Base-by-base conservation (phyloP, 2,888 invertebrate species). In the Polietes domitor region DNA sequence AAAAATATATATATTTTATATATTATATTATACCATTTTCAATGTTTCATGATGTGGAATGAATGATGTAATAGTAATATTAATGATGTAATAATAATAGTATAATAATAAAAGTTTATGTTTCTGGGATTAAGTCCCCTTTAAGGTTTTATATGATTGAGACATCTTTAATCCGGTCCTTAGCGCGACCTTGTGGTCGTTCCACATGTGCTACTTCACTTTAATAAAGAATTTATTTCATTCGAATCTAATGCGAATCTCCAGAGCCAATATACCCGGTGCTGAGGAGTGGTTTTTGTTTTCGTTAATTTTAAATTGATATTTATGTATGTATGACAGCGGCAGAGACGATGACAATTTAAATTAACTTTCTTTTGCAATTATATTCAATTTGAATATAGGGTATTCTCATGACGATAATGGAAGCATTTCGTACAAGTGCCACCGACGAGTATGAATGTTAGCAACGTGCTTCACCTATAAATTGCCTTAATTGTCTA, bases 311-410 rank as follows among this genome's bases (percentile, higher is more conserved):
- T 47, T n/a, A 2, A 47, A 47, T 47, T 47, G 15, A 47, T 47
- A 47, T 47, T 47, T 47, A 12, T 47, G 15, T n/a, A 47, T 47
- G 12, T 1, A 47, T n/a, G n/a, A 47, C n/a, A n/a, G n/a, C n/a
- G n/a, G n/a, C n/a, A 5, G 47, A 21, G 19, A 26, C 37, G 65
- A 76, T 37, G 37, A 65, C 37, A 65, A 68, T 55, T 70, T 26
- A 77, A 77, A 77, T 77, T 77, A 70, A 70, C 76, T 77, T 77
- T 77, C 76, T 70, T 77, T 77, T 21, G 61, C 61, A 75, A 68
- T 21, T 55, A 43, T 41, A 47, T 68, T 55, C 24, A 24, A 53
- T 68, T 65, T 76, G 21, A 68, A 76, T 61, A 61, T 47, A 47
- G 61, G 26, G 43, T 26, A 58, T 55, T 73, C 58, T 73, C 41